A percentile compares a stretch with the other conserved stretches of the same genome.
Evolutionary conservation across 2,113 vertebrate species (phyloP).

Genomic region (Dissostichus mawsoni): DNA sequence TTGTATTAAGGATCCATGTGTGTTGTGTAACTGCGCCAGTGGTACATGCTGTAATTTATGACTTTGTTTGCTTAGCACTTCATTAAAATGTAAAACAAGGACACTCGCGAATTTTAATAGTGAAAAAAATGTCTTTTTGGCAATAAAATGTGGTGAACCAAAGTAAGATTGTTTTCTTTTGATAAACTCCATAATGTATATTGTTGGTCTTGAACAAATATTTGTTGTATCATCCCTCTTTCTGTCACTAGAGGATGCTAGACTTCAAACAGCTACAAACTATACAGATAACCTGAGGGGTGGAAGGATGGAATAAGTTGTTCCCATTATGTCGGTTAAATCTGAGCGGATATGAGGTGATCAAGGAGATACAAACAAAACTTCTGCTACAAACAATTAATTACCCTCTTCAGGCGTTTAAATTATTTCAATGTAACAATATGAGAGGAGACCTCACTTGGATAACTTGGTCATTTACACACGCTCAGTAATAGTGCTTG

Average conservation of each 20-base stretch:
- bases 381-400: neutral
- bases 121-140: constrained; percentile 29
- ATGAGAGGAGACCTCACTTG: too few species aligned
- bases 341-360: neutral
- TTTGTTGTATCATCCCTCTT: constrained; percentile 19
- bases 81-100: constrained; percentile 52
- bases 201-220: neutral
- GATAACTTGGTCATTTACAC: neutral
- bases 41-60: constrained; percentile 74
- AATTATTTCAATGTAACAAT: too few species aligned
- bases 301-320: neutral
- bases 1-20: constrained; percentile 52
- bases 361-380: neutral
- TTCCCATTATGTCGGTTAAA: neutral
- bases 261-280: neutral
- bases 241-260: constrained; percentile 61
- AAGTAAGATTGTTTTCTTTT: constrained; percentile 1
- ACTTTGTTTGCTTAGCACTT: constrained; percentile 60
- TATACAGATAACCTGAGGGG: neutral
- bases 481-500: neutral
- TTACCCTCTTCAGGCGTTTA: neutral
- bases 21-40: constrained; percentile 64
- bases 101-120: constrained; percentile 23
- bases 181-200: neutral
- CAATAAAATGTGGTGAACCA: constrained; percentile 36